phyloP scores from a whole-genome alignment of 1,140 invertebrate species.

The Drosophila micromelanica region DNA sequence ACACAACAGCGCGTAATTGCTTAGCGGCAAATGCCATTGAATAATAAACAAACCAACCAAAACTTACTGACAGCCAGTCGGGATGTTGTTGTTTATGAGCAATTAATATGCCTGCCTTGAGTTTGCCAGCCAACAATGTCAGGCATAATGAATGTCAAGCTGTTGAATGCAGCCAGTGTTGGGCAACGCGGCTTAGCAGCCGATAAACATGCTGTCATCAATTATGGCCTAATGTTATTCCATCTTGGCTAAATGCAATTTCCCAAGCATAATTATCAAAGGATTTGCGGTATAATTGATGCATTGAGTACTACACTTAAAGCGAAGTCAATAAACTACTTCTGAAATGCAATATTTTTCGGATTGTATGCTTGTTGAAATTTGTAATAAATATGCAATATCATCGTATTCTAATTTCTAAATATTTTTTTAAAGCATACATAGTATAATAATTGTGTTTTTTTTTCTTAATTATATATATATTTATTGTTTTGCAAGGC shows the following conservation, averaged over 20 bases:
- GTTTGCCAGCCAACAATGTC: conserved; percentile 30
- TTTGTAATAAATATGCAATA: not conserved
- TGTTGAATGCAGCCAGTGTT: conserved; percentile 7
- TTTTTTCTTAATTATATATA: too few species aligned
- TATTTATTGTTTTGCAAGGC: too few species aligned
- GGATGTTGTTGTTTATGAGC: conserved; percentile 53
- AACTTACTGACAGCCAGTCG: conserved; percentile 21
- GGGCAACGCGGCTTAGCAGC: conserved; percentile 30
- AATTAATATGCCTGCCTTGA: conserved; percentile 65
- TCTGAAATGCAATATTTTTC: not conserved
- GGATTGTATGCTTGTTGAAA: not conserved
- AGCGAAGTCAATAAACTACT: not conserved
- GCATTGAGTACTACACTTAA: not conserved
- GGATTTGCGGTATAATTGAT: conserved; percentile 25
- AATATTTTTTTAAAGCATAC: too few species aligned
- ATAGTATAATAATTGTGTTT: too few species aligned
- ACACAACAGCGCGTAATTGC: conserved; percentile 67
- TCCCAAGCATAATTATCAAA: conserved; percentile 33
- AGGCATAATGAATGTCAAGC: conserved; percentile 38
- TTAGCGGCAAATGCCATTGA: conserved; percentile 61
- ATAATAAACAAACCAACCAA: conserved; percentile 62
- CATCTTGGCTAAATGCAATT: conserved; percentile 42
- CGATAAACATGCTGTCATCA: conserved; percentile 29
- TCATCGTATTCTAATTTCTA: too few species aligned
- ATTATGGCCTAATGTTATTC: conserved; percentile 38